These are phyloP conservation scores for Tetragonula carbonaria DNA, from an alignment of 2,888 invertebrate genomes.

Conservation along the genomic window DNA sequence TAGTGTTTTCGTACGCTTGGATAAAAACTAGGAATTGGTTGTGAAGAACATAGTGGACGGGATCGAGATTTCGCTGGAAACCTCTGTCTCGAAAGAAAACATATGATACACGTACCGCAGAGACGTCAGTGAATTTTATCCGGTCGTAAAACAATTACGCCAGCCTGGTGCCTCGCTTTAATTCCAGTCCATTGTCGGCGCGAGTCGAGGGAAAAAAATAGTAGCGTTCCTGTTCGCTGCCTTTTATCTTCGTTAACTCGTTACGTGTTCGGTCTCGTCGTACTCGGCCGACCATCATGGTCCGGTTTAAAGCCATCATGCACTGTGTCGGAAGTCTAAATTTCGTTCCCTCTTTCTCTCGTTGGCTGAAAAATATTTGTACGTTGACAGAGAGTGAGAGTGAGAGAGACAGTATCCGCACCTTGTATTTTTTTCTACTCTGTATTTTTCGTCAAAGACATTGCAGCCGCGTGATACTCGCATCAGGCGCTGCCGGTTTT, in stretches of 20 bases:
- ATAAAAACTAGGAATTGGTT: constrained; percentile 5
- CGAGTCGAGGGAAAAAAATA: constrained; percentile 64
- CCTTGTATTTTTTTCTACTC: background rate
- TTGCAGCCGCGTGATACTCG: background rate
- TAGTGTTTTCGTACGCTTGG: background rate
- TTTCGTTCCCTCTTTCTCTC: background rate
- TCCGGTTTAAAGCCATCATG: constrained; percentile 18
- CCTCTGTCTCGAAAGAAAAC: constrained; percentile 59
- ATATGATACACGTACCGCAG: constrained; percentile 30
- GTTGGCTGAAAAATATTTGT: constrained; percentile 29
- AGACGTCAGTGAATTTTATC: constrained; percentile 68
- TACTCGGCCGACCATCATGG: constrained; percentile 2
- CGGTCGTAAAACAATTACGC: constrained; percentile 73
- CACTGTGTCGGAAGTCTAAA: constrained; percentile 12
- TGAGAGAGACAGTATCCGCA: background rate
- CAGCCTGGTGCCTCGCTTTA: constrained; percentile 65
- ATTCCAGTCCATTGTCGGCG: constrained; percentile 69
- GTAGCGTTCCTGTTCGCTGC: constrained; percentile 55
- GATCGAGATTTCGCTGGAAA: constrained; percentile 34
- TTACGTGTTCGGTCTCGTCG: constrained; percentile 35
- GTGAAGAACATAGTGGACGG: background rate
- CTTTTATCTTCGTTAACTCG: constrained; percentile 69
- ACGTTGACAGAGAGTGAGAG: background rate
- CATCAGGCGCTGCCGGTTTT: too few species aligned
- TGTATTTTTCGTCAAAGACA: background rate